Base-by-base conservation (phyloP, 64 coral and sea anemone genomes). In the Hydrozoanthus tunicans region DNA sequence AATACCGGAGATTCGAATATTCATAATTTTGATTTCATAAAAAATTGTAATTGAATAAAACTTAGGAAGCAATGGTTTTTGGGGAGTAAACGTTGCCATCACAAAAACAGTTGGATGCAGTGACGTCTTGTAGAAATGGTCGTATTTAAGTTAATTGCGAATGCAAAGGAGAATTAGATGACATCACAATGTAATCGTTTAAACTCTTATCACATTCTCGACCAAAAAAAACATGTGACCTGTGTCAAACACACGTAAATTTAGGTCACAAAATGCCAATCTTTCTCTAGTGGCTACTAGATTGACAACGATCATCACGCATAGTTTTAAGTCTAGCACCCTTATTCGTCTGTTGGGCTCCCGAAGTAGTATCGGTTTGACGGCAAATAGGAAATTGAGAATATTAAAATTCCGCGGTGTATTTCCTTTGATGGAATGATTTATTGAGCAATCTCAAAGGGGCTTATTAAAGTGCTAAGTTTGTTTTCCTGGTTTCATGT, bases 401-500 rank as follows among this genome's bases (percentile, higher is more conserved):
- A 20, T 85, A 86, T 86, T 59, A 73, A 86, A 74, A 86, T 86
- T 86, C 83, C 67, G 83, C 65, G 67, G 83, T 74, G 53, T 86
- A 54, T 72, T 86, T 74, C 68, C 83, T 74, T 73, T 73, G 32
- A 58, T 55, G 65, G 68, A 53, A 8, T 73, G 83, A 73, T 86
- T 73, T 57, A 86, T 59, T 76, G 25, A 56, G 13, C n/a, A 14
- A 17, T 68, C 73, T 73, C 53, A 86, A 86, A 58, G 65, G 82
- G 65, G 4, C 43, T 85, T 85, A 68, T 70, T 70, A 43, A 54
- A n/a, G 54, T 86, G 67, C 23, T 86, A 73, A 86, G 20, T 86
- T 69, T 86, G 68, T 86, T 73, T 86, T 86, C 83, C 83, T 86
- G 83, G 83, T 86, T 73, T 86, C 54, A 86, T 58, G 68, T 86